Percentiles rank a stretch among this genome's conserved stretches.
phyloP scores from a whole-genome alignment of 2,113 vertebrate species.

The Phyllopteryx taeniolatus region DNA sequence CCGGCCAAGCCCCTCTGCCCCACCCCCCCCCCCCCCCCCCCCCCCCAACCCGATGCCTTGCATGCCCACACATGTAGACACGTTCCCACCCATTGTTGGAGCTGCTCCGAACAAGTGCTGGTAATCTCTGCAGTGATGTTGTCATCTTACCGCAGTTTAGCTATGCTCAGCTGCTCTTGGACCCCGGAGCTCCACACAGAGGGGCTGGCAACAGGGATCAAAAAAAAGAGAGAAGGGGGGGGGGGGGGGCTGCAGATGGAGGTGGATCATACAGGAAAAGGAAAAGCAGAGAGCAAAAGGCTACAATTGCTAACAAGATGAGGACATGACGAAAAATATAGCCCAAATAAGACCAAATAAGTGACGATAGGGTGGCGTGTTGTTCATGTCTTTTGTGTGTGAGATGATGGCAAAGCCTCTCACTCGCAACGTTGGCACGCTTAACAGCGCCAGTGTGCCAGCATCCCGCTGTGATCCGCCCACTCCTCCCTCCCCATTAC shows the following conservation, averaged over 20 bases:
- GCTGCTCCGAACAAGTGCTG: conserved; percentile 44
- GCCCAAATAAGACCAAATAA: conserved; percentile 44
- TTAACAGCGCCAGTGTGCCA: conserved; percentile 43
- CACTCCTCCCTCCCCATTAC: conserved; percentile 44
- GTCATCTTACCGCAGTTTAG: conserved; percentile 70
- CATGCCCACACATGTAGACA: conserved; percentile 9
- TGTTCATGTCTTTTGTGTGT: conserved; percentile 50
- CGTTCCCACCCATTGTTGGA: conserved; percentile 39
- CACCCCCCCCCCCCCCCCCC: no score
- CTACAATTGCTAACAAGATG: conserved; percentile 12
- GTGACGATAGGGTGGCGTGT: conserved; percentile 50
- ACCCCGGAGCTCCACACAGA: conserved; percentile 49
- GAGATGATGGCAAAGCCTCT: conserved; percentile 52
- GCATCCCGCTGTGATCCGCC: conserved; percentile 39
- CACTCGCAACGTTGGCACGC: conserved; percentile 34
- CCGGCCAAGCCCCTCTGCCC: conserved; percentile 19
- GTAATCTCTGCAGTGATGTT: conserved; percentile 66
- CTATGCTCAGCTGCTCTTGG: conserved; percentile 63
- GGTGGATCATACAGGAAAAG: conserved; percentile 24
- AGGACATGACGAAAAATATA: conserved; percentile 18
- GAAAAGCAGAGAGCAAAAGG: conserved; percentile 12
- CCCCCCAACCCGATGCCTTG: conserved; percentile 29
- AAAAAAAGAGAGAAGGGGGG: conserved; percentile 11
- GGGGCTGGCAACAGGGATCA: conserved; percentile 39
- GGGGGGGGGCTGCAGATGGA: conserved; percentile 17